Conservation (phyloP, 2,888 invertebrate genomes). For the Rhagophthalmus giganteus region DNA sequence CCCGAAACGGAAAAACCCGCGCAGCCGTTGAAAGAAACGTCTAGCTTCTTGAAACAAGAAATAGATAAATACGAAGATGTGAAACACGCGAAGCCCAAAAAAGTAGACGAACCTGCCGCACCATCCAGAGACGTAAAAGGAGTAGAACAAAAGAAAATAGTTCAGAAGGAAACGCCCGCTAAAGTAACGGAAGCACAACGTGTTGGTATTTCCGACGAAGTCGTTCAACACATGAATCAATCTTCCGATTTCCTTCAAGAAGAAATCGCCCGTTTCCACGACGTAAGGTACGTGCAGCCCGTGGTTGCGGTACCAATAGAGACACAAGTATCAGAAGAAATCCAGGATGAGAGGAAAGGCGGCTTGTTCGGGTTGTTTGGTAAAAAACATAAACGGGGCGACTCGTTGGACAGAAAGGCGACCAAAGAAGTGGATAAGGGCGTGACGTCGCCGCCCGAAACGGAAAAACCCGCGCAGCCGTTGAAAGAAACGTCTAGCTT, state of each 20-base stretch:
- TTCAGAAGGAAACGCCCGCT: not conserved
- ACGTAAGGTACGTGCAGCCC: slow-evolving; percentile 12
- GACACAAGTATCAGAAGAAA: not conserved
- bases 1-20: not conserved
- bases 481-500: slow-evolving; percentile 15
- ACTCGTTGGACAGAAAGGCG: not conserved
- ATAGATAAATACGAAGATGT: slow-evolving; percentile 19
- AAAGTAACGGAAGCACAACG: slow-evolving; percentile 4
- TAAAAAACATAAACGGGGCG: slow-evolving; percentile 7
- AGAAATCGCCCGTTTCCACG: slow-evolving; percentile 25
- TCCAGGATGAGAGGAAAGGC: slow-evolving; percentile 1
- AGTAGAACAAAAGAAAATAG: not conserved
- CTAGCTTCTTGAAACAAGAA: slow-evolving; percentile 14
- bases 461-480: too few relatives aligned
- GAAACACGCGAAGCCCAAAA: slow-evolving; percentile 3
- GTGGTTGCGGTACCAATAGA: not conserved
- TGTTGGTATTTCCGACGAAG: slow-evolving; percentile 21
- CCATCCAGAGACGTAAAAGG: not conserved
- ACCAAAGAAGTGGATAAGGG: not conserved
- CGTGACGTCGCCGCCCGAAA: not conserved
- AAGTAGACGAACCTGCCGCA: not conserved
- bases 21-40: slow-evolving; percentile 6
- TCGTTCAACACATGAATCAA: slow-evolving; percentile 32
- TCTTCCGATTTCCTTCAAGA: slow-evolving; percentile 21
- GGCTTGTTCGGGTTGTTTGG: slow-evolving; percentile 1